Percentiles rank a stretch among this genome's conserved stretches.
Evolutionary conservation across 2,888 invertebrate genomes (phyloP).

Genomic region (Tiliacea aurago): DNA sequence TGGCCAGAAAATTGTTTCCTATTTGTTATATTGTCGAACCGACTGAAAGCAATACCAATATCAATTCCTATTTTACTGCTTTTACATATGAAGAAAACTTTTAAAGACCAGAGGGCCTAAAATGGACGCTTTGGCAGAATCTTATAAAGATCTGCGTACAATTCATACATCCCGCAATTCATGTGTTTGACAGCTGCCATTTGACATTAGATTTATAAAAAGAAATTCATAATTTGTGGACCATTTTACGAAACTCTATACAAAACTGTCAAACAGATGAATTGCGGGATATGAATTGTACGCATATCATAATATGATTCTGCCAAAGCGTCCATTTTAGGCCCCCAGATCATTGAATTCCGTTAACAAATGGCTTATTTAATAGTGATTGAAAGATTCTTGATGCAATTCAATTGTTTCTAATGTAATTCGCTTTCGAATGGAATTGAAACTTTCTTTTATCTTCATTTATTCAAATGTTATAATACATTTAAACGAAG

Average conservation of each 20-base stretch:
- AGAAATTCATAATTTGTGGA: too few relatives aligned
- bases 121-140: too few relatives aligned
- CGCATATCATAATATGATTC: too few relatives aligned
- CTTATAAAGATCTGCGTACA: too few relatives aligned
- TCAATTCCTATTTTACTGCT: neutral
- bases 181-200: too few relatives aligned
- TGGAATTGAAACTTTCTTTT: neutral
- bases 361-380: neutral
- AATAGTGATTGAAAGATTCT: neutral
- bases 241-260: too few relatives aligned
- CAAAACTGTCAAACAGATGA: too few relatives aligned
- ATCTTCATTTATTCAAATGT: neutral
- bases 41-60: neutral
- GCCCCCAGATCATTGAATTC: neutral
- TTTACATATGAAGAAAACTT: neutral
- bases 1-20: neutral
- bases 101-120: too few relatives aligned
- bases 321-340: too few relatives aligned
- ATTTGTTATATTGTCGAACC: neutral
- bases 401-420: conserved; percentile 11
- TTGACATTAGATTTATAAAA: too few relatives aligned
- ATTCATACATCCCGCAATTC: too few relatives aligned
- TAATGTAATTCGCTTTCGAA: neutral
- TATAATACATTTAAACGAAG: neutral
- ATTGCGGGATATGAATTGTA: too few relatives aligned